phyloP scores from a whole-genome alignment of 2,797 vertebrate genomes.

The Lutjanus campechanus region DNA sequence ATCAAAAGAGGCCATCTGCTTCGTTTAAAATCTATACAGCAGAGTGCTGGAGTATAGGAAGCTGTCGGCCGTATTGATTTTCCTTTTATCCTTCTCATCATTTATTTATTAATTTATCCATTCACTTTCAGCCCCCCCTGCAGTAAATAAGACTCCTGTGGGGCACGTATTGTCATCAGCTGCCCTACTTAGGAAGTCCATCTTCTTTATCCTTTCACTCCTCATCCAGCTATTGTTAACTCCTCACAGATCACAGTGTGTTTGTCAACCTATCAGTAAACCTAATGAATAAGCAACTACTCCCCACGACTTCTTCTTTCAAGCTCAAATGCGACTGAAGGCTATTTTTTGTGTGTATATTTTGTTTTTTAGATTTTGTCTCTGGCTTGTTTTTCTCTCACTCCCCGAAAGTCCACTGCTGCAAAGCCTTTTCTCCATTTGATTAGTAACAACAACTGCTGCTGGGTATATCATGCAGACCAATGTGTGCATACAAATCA shows the following conservation, averaged over 20 bases:
- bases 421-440: constrained; percentile 12
- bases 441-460: constrained; percentile 28
- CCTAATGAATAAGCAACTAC: constrained; percentile 29
- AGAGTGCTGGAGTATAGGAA: constrained; percentile 39
- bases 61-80: constrained; percentile 75
- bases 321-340: not conserved
- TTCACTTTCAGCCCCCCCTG: constrained; percentile 47
- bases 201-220: constrained; percentile 47
- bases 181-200: constrained; percentile 33
- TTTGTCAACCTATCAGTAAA: constrained; percentile 19
- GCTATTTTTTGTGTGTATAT: not conserved
- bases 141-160: constrained; percentile 57
- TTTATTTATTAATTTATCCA: constrained; percentile 77
- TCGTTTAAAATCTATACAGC: constrained; percentile 66
- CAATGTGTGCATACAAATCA: constrained; percentile 55
- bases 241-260: constrained; percentile 13
- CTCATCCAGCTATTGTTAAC: constrained; percentile 32
- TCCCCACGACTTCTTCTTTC: not conserved
- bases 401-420: not conserved
- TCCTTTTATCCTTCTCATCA: constrained; percentile 67
- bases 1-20: constrained; percentile 62
- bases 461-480: constrained; percentile 12
- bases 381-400: not conserved
- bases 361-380: constrained; percentile 3
- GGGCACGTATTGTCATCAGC: constrained; percentile 23